Evolutionary conservation across 2,797 vertebrate genomes (phyloP), one percentile per base, ranked within the genome.

Genomic region (Macrochelys suwanniensis): DNA sequence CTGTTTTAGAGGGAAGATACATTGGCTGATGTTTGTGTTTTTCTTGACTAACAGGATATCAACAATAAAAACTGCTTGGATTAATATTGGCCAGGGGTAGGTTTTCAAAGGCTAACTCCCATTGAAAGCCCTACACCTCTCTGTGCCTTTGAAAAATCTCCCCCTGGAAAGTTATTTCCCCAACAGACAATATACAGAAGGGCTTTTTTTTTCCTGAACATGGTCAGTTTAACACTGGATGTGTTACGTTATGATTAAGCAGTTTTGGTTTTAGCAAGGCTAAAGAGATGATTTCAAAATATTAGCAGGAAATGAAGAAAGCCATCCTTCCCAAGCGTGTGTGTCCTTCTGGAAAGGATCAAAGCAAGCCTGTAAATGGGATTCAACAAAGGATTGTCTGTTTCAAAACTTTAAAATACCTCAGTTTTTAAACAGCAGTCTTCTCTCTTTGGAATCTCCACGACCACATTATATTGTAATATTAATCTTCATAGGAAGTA

Each of bases 271-370:
- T 91, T 71, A 89, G n/a, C n/a, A 82, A 96, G 94, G 21, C 53
- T 84, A 74, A 94, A 90, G 96, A 87, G 76, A 94, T 82, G 89
- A 84, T 21, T 80, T 49, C 42, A 77, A 49, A 77, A 49, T 47
- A 95, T 49, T 85, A 89, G 91, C 54, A 25, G 78, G 89, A 93
- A 89, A 95, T 56, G 89, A 95, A 95, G 76, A 93, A 84, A 94
- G 85, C 74, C 65, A 90, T 81, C 16, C 51, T 90, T 95, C 94
- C 94, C 94, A 89, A 74, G 82, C 89, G 92, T 37, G 11, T 54
- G 87, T 91, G 80, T 89, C 88, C 88, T 96, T 95, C 57, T 95
- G 95, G 92, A 93, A 95, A 96, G 78, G 93, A 96, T 97, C 94
- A 97, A 97, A 96, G 90, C 61, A 45, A 94, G 51, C 82, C 45